Base-by-base conservation (phyloP, 2,888 invertebrate species). In the Pardosa pseudoannulata region DNA sequence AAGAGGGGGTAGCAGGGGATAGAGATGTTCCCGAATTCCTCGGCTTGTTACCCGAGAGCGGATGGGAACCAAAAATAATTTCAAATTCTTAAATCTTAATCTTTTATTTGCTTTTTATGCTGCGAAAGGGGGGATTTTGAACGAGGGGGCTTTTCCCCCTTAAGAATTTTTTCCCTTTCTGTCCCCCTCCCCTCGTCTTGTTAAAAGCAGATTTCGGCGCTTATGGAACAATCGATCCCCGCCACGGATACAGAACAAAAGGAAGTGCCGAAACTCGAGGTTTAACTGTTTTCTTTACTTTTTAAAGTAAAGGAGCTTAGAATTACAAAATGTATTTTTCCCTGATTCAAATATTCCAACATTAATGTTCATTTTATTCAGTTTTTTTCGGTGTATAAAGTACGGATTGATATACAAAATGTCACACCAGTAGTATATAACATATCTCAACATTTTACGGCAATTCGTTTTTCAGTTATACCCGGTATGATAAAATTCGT, bases 51-150 rank as follows among this genome's bases (percentile, higher is more conserved):
- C 62, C n/a, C n/a, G n/a, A 64, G 56, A 73, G 80, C 80, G 73
- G n/a, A n/a, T n/a, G n/a, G 41, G 80, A 80, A 73, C 46, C 39
- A 74, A 81, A 81, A 81, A 81, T 81, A 81, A 81, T 81, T 81
- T 75, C 75, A 39, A 81, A 81, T 81, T 81, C 81, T 81, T 81
- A 81, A 81, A 68, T 68, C 74, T 81, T 81, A 75, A 81, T 81
- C 74, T 81, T 81, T 81, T 81, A 74, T 80, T 80, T 80, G 80
- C 80, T 73, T 80, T 80, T 80, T 39, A 73, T 73, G 62, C 56
- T 36, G 70, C 29, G 56, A 64, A 62, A 56, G 31, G 68, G n/a
- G 16, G 68, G 79, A 71, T 64, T 56, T 68, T 56, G 36, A 68
- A 50, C 16, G 32, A 23, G 36, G 39, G 39, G 16, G 56, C n/a